Conservation (phyloP, 2,113 vertebrate species). For the zebrafish (Danio rerio) region GRCz12tu NC_133181.1:41472001-41472500, state of each 20-base stretch:
- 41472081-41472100: too few species aligned
- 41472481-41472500: slow-evolving; percentile 85
- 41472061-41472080: too few species aligned
- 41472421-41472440: slow-evolving; percentile 80
- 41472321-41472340: neutral
- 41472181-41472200: too few species aligned
- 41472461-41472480: slow-evolving; percentile 86
- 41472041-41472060: too few species aligned
- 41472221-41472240: slow-evolving; percentile 79
- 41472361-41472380: neutral
- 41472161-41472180: too few species aligned
- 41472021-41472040: too few species aligned
- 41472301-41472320: slow-evolving; percentile 84
- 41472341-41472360: neutral
- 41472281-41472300: slow-evolving; percentile 41
- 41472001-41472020: too few species aligned
- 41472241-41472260: slow-evolving; percentile 67
- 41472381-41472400: neutral
- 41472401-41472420: slow-evolving; percentile 69
- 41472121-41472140: too few species aligned
- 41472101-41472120: too few species aligned
- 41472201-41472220: too few species aligned
- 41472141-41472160: too few species aligned
- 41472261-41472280: neutral
- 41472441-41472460: slow-evolving; percentile 88